Evolutionary conservation across 1,140 invertebrate species (phyloP), one percentile per base, ranked within the genome.

Genomic region (Asbolus verrucosus): DNA sequence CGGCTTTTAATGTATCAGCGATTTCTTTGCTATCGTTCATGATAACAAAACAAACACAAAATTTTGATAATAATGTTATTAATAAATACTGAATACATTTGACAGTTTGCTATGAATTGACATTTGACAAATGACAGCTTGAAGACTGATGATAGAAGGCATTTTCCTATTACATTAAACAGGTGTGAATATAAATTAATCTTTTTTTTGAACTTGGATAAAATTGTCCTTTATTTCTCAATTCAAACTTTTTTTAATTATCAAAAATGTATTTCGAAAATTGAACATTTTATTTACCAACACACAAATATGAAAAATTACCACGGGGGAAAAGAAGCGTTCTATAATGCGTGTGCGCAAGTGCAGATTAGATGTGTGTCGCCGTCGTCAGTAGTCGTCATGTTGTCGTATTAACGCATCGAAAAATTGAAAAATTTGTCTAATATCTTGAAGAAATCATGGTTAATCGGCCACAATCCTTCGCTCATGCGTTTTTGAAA

Each of bases 1-100:
- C 77, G 13, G 73, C 73, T 31, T 66, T 67, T 38, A 77, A 27
- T 14, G 72, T 75, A 65, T 73, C 77, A 11, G 13, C 13, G 8
- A 72, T 60, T 46, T 72, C 67, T 1, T 50, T 11, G 9, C 36
- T 65, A 68, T 72, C 65, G n/a, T 54, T 41, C 61, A 39, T 46
- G 43, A 46, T 46, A 46, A 19, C 15, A 19, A 19, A 46, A 14
- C 11, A 46, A 46, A 46, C 9, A 46, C n/a, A 2, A n/a, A n/a
- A n/a, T n/a, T n/a, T n/a, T n/a, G n/a, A n/a, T n/a, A n/a, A n/a
- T n/a, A n/a, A n/a, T n/a, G n/a, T n/a, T n/a, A n/a, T n/a, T n/a
- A n/a, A n/a, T n/a, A n/a, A 46, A 46, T 19, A 9, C 4, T 16
- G 11, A 3, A 46, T 4, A 14, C n/a, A 16, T 14, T 46, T 46